Evolutionary conservation across 53 echinoderm and acorn worm genomes (phyloP).

Genomic region (Luidia sarsii): DNA sequence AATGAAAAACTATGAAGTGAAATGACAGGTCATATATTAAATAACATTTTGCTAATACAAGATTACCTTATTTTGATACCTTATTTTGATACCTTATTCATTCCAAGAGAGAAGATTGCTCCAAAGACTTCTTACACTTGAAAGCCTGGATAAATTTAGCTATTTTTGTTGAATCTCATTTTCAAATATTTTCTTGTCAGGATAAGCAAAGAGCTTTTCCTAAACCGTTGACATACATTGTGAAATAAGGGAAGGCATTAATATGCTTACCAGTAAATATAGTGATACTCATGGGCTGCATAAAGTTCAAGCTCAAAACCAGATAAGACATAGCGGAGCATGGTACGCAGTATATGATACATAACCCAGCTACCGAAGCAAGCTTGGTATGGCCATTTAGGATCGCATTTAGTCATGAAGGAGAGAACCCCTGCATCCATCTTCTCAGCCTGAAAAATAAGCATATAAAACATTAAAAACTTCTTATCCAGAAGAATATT

Average conservation of each 20-base stretch:
- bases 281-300: conserved; percentile 94
- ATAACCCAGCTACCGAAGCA: conserved; percentile 96
- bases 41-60: too few relatives aligned
- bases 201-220: neutral
- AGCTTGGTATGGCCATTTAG: conserved; percentile 71
- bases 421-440: conserved; percentile 88
- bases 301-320: conserved; percentile 98
- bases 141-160: neutral
- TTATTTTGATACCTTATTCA: too few relatives aligned
- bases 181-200: neutral
- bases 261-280: conserved; percentile 88
- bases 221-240: neutral
- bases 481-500: too few relatives aligned
- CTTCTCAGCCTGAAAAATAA: conserved; percentile 86
- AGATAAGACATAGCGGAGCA: conserved; percentile 89
- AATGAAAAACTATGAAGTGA: too few relatives aligned
- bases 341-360: conserved; percentile 91
- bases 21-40: too few relatives aligned
- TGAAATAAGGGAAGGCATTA: neutral
- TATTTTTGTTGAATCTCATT: too few relatives aligned
- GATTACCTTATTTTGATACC: too few relatives aligned
- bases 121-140: neutral
- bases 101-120: too few relatives aligned
- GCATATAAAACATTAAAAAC: too few relatives aligned
- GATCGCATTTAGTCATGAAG: conserved; percentile 74